phyloP scores from a whole-genome alignment of 1,140 invertebrate species.

The Drosophila rhopaloa region DNA sequence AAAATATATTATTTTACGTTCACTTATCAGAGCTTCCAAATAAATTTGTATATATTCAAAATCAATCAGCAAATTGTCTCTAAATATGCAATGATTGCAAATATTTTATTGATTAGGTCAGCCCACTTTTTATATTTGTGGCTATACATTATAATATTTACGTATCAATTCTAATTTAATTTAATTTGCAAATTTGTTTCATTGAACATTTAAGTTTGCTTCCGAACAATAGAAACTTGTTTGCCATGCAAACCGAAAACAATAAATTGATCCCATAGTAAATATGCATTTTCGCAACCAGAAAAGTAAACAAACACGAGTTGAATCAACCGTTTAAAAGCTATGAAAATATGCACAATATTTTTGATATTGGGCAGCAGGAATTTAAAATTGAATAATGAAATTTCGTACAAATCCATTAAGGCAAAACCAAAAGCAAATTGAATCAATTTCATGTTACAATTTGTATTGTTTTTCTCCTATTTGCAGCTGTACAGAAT shows the following conservation, averaged over 20 bases:
- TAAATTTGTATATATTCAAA: too few species aligned
- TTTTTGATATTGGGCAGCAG: conserved; percentile 8
- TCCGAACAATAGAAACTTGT: conserved; percentile 3
- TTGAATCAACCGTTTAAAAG: conserved; percentile 14
- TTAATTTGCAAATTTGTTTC: neutral
- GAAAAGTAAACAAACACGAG: conserved; percentile 23
- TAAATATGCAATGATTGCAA: too few species aligned
- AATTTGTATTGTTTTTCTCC: conserved; percentile 24
- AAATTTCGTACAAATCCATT: conserved; percentile 18
- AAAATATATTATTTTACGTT: too few species aligned
- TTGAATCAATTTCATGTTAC: conserved; percentile 36
- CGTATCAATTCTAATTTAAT: conserved; percentile 4
- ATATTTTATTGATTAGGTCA: too few species aligned
- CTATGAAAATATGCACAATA: conserved; percentile 13
- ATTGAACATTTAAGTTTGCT: conserved; percentile 4
- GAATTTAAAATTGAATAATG: conserved; percentile 23
- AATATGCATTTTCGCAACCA: conserved; percentile 2
- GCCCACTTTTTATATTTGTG: too few species aligned
- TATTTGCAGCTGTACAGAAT: conserved; percentile 44
- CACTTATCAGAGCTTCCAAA: too few species aligned
- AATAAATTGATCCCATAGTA: conserved; percentile 17
- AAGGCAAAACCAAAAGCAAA: conserved; percentile 29
- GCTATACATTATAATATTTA: too few species aligned
- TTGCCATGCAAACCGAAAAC: conserved; percentile 3
- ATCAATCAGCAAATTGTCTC: too few species aligned